These are phyloP conservation scores for Cancer borealis DNA, from an alignment of 2,888 invertebrate genomes.

Conservation along the genomic window DNA sequence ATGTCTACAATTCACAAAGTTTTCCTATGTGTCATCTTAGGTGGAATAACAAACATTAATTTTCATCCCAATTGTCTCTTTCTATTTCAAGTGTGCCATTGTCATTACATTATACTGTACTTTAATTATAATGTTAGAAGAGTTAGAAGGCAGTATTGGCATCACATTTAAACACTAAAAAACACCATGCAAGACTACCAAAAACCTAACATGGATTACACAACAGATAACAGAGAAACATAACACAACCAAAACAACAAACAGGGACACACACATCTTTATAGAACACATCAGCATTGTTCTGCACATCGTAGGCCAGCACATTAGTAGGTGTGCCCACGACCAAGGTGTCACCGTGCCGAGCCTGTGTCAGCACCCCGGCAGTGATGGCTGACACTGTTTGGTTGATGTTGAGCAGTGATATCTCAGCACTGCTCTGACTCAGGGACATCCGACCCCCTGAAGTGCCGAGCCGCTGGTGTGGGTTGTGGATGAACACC, in stretches of 20 bases:
- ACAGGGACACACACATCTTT: constrained; percentile 85
- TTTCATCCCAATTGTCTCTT: too few relatives aligned
- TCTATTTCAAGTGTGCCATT: too few relatives aligned
- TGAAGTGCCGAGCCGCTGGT: constrained; percentile 83
- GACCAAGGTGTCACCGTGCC: constrained; percentile 82
- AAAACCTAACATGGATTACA: not conserved
- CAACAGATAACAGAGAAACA: not conserved
- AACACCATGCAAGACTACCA: not conserved
- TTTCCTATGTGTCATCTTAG: too few relatives aligned
- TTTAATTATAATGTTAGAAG: not conserved
- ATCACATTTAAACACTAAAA: not conserved
- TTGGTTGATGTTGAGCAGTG: constrained; percentile 89
- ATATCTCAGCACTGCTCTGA: constrained; percentile 84
- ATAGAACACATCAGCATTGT: constrained; percentile 94
- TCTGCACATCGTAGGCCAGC: constrained; percentile 93
- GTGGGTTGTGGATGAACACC: constrained; percentile 92
- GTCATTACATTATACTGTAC: not conserved
- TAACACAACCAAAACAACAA: not conserved
- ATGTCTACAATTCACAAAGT: not conserved
- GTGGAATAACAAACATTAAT: too few relatives aligned
- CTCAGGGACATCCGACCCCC: constrained; percentile 85
- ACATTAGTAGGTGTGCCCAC: constrained; percentile 89
- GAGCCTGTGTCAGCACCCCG: constrained; percentile 82
- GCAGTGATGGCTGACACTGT: constrained; percentile 88
- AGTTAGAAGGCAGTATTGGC: not conserved